These are phyloP conservation scores for Malurus alboscapulatus DNA, from an alignment of 2,113 vertebrate genomes.

Conservation along the genomic window DNA sequence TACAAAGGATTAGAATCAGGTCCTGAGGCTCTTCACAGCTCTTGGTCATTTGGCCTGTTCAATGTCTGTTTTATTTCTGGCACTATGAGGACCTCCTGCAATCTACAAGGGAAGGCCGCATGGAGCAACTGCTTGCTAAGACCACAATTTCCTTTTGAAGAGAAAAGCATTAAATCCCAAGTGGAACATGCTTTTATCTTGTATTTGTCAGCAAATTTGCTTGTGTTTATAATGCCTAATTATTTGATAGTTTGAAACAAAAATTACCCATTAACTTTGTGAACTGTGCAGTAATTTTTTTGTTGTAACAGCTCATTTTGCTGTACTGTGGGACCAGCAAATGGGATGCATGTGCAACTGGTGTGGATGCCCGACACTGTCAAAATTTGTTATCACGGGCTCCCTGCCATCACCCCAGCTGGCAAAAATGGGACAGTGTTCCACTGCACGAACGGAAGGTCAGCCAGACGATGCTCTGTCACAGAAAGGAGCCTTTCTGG, in stretches of 20 bases:
- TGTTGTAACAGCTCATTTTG: background rate
- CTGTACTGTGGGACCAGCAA: background rate
- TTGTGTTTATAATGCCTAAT: background rate
- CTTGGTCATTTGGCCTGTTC: background rate
- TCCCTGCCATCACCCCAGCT: background rate
- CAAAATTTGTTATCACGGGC: background rate
- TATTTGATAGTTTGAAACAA: background rate
- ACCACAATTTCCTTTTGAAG: background rate
- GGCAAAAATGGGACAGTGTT: background rate
- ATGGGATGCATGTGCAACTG: accelerated
- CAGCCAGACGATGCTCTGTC: background rate
- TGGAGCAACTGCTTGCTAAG: background rate
- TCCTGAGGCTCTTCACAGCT: background rate
- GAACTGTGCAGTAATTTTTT: background rate
- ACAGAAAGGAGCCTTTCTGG: background rate
- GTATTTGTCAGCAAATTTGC: background rate
- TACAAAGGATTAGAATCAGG: background rate
- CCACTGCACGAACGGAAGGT: background rate
- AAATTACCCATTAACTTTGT: background rate
- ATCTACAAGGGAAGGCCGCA: background rate
- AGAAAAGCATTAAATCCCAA: background rate
- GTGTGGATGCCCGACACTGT: background rate
- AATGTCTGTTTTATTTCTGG: background rate
- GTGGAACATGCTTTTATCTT: background rate
- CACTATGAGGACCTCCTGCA: background rate